These are phyloP conservation scores for Taenaris catops DNA, from an alignment of 2,888 invertebrate genomes.

Conservation along the genomic window DNA sequence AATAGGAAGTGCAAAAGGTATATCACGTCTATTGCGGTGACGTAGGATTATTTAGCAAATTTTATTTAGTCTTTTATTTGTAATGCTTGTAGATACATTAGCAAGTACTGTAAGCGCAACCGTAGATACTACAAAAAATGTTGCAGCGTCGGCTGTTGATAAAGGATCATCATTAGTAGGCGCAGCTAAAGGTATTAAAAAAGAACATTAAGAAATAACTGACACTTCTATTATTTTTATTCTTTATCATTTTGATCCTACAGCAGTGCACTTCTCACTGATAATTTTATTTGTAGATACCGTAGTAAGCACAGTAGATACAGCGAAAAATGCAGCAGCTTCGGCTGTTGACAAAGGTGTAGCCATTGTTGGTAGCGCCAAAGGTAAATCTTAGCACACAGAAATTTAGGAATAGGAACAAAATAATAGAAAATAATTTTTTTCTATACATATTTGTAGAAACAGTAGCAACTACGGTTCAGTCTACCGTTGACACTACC, in stretches of 20 bases:
- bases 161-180: slow-evolving; percentile 39
- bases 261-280: too few relatives aligned
- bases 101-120: slow-evolving; percentile 30
- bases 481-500: slow-evolving; percentile 35
- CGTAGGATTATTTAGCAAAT: background rate
- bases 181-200: slow-evolving; percentile 29
- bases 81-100: slow-evolving; percentile 37
- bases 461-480: slow-evolving; percentile 30
- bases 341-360: slow-evolving; percentile 43
- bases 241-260: too few relatives aligned
- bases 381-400: slow-evolving; percentile 21
- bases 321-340: slow-evolving; percentile 44
- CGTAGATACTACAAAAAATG: slow-evolving; percentile 35
- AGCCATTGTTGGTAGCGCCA: slow-evolving; percentile 29
- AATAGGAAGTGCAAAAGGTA: slow-evolving; percentile 44
- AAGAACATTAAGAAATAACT: too few relatives aligned
- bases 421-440: background rate
- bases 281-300: slow-evolving; percentile 45
- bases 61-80: background rate
- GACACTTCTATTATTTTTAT: too few relatives aligned
- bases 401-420: too few relatives aligned
- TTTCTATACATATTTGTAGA: slow-evolving; percentile 32
- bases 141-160: slow-evolving; percentile 34
- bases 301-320: slow-evolving; percentile 44
- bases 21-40: slow-evolving; percentile 1